Percentiles rank a stretch among this genome's conserved stretches.
These are phyloP conservation scores for Noctua comes DNA, from an alignment of 2,888 invertebrate genomes.

Conservation along the genomic window DNA sequence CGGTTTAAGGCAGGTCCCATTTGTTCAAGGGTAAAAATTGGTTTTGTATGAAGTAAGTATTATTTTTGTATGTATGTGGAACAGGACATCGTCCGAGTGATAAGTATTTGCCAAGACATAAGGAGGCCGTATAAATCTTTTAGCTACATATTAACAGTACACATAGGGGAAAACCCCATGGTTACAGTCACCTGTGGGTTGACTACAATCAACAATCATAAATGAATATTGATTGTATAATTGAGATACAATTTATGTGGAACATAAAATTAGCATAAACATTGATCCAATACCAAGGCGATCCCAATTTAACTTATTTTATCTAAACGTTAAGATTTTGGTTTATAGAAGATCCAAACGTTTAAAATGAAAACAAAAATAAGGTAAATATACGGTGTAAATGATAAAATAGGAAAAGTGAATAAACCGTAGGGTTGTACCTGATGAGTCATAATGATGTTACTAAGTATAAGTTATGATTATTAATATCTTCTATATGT, in stretches of 20 bases:
- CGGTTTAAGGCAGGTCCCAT: background rate
- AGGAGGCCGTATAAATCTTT: background rate
- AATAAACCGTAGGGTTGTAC: background rate
- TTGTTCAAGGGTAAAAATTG: background rate
- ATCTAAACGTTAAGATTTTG: background rate
- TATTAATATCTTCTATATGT: background rate
- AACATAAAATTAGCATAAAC: no score
- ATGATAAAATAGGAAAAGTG: background rate
- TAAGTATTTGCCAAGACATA: background rate
- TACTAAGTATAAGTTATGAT: background rate
- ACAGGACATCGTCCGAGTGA: background rate
- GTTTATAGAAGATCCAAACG: background rate
- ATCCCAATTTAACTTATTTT: background rate
- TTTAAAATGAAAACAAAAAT: background rate
- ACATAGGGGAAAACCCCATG: background rate
- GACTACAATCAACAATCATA: background rate
- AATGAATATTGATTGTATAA: slow-evolving; percentile 6
- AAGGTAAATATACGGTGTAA: background rate
- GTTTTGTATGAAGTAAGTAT: background rate
- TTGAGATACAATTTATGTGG: slow-evolving; percentile 17
- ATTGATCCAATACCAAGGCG: slow-evolving; percentile 13
- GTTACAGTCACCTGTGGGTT: background rate
- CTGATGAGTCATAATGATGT: background rate
- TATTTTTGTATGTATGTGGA: background rate
- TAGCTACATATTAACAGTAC: background rate